Base-by-base conservation (phyloP, 2,113 vertebrate species). In the Ceuthmochares aereus region DNA sequence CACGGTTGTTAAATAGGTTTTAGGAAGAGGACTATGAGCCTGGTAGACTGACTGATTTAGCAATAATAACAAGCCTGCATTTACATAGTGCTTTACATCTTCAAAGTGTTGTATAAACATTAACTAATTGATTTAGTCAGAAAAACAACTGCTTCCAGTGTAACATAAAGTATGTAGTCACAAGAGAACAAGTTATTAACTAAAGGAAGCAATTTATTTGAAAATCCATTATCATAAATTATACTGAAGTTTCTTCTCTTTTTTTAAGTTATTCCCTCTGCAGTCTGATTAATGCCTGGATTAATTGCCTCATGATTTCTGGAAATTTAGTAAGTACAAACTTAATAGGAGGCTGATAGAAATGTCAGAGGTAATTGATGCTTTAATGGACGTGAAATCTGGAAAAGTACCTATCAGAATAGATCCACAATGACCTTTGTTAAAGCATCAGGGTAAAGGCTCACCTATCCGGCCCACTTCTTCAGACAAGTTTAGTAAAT, bases 151-250 rank as follows among this genome's bases (percentile, higher is more conserved):
- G 69, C 74, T 95, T 85, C 64, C 79, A 93, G 67, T 88, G 88
- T 94, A 85, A 81, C 88, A 89, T 78, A 77, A 86, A 77, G 64
- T 60, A 36, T 30, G 36, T 42, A 72, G 81, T 72, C 93, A 91
- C 82, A 96, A 77, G 89, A 96, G 87, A 96, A 93, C 76, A 93
- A 30, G 60, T 85, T 91, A 96, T 96, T 97, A 96, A 93, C 90
- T 63, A 91, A 91, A 96, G 82, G 93, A 95, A 93, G 89, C 63
- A 80, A 95, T 95, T 96, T 94, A 80, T 88, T 94, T 97, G 63
- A 92, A 96, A 91, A 96, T 84, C 92, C 93, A 95, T 98, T 98
- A 97, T 87, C 95, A 97, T 97, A 97, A 98, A 98, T 97, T 97
- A 97, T 76, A 80, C 62, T 20, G 29, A 29, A 73, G 20, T 51